These are phyloP conservation scores for Myiotriccus ornatus DNA, from an alignment of 2,797 vertebrate species.

Conservation along the genomic window DNA sequence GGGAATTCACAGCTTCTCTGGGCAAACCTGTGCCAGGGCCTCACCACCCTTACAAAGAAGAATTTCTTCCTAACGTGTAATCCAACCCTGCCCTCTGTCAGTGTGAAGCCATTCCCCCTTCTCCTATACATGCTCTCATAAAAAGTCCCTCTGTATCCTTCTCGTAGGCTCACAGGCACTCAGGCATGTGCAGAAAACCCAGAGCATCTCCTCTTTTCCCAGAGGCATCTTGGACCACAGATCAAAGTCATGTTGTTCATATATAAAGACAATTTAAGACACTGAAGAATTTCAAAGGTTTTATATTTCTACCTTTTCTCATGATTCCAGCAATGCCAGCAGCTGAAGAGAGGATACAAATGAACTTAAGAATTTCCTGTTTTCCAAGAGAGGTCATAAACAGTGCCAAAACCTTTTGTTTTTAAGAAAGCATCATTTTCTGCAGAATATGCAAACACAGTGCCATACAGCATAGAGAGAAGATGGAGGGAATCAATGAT, in stretches of 20 bases:
- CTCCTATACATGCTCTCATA: neutral
- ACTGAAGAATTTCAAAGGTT: neutral
- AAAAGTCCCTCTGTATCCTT: neutral
- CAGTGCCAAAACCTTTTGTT: neutral
- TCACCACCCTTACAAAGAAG: neutral
- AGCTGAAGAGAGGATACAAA: neutral
- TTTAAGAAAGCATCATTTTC: neutral
- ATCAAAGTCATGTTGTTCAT: neutral
- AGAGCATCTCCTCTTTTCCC: neutral
- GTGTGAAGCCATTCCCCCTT: neutral
- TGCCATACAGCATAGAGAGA: neutral
- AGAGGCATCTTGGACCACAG: neutral
- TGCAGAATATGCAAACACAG: neutral
- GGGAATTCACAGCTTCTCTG: neutral
- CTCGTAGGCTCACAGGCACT: neutral
- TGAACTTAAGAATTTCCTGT: accelerated
- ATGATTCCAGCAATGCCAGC: neutral
- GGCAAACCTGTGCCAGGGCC: neutral
- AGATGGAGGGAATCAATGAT: neutral
- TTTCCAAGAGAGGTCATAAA: neutral
- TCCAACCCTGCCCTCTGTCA: neutral
- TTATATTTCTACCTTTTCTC: neutral
- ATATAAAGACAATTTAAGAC: neutral
- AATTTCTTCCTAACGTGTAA: neutral
- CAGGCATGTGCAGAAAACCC: neutral